A percentile compares a stretch with the other conserved stretches of the same genome.
These are phyloP conservation scores for Anastrepha obliqua DNA, from an alignment of 1,140 invertebrate genomes.

Conservation along the genomic window DNA sequence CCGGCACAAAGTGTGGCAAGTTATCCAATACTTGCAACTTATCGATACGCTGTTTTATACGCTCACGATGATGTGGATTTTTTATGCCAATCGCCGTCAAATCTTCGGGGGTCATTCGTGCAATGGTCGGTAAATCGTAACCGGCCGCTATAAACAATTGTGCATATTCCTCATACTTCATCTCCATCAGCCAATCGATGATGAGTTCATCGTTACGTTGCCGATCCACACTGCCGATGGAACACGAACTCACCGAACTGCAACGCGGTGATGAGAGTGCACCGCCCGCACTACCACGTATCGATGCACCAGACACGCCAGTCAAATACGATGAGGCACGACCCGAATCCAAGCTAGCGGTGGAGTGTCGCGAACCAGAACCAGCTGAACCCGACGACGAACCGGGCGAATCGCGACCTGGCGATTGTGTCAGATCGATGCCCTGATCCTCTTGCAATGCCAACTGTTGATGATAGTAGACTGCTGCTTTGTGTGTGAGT, in stretches of 20 bases:
- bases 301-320: conserved; percentile 73
- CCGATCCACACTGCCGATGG: conserved; percentile 82
- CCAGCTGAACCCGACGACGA: conserved; percentile 88
- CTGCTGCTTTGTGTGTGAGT: conserved; percentile 81
- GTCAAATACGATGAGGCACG: conserved; percentile 82
- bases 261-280: conserved; percentile 76
- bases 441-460: conserved; percentile 84
- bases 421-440: conserved; percentile 86
- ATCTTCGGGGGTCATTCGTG: conserved; percentile 98
- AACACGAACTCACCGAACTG: conserved; percentile 83
- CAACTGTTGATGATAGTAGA: conserved; percentile 84
- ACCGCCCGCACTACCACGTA: conserved; percentile 65
- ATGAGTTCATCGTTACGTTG: conserved; percentile 87
- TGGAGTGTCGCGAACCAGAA: conserved; percentile 88
- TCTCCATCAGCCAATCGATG: conserved; percentile 94
- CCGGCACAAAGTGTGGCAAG: conserved; percentile 93
- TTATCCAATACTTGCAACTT: conserved; percentile 95
- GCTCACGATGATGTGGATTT: conserved; percentile 97
- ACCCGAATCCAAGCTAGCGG: conserved; percentile 93
- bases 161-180: conserved; percentile 97
- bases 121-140: conserved; percentile 98
- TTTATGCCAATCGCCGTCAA: conserved; percentile 92
- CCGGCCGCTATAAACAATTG: conserved; percentile 94
- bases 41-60: conserved; percentile 96
- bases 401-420: conserved; percentile 90